Conservation (phyloP, 2,113 vertebrate species). For the Ophiodon elongatus region DNA sequence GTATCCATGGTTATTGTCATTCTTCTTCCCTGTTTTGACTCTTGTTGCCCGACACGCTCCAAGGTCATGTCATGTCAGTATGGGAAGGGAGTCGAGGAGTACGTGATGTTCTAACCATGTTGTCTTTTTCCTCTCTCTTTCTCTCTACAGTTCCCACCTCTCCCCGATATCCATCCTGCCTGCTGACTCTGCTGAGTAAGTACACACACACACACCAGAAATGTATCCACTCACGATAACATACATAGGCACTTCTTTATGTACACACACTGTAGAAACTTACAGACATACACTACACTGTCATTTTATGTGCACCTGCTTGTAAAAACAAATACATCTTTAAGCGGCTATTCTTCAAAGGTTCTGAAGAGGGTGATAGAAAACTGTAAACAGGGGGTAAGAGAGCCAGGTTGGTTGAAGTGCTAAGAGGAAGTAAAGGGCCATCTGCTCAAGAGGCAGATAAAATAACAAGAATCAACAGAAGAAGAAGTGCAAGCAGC, state of each 20-base stretch:
- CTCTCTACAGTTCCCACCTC: constrained; percentile 89
- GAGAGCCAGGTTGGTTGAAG: neutral
- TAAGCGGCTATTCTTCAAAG: neutral
- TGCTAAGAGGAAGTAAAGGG: neutral
- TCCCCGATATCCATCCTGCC: constrained; percentile 93
- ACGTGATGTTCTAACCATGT: constrained; percentile 66
- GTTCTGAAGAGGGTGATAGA: neutral
- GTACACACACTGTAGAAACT: neutral
- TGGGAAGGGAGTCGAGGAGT: constrained; percentile 11
- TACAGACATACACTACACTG: neutral
- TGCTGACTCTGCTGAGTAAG: constrained; percentile 95
- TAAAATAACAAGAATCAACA: constrained; percentile 21
- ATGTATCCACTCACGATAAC: neutral
- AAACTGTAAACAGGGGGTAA: neutral
- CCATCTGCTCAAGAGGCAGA: neutral
- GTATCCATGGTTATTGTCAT: neutral
- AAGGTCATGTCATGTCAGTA: constrained; percentile 41
- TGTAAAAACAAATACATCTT: neutral
- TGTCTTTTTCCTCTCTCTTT: constrained; percentile 77
- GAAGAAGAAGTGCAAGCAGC: neutral
- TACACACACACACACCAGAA: constrained; percentile 49
- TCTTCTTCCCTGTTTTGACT: constrained; percentile 40
- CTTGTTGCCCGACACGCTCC: neutral
- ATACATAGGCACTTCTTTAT: neutral
- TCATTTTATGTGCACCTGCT: neutral